Base-by-base conservation (phyloP, 2,113 vertebrate species). In the Turnix velox region DNA sequence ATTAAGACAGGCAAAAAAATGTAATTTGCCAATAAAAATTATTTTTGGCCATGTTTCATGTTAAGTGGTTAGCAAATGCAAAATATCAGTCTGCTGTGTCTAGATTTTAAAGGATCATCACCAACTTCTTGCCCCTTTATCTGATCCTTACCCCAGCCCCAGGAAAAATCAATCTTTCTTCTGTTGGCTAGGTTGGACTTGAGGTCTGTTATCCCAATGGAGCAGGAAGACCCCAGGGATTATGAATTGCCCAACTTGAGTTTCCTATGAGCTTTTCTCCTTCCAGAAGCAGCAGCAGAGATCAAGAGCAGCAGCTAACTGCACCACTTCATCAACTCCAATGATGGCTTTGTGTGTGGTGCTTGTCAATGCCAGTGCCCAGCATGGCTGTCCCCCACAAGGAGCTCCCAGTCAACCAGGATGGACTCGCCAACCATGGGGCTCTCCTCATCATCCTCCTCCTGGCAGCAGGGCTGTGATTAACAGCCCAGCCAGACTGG, bases 51-150 rank as follows among this genome's bases (percentile, higher is more conserved):
- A 24, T 16, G 31, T 76, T 89, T 62, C 92, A 14, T 30, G 14
- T 61, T 85, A 86, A 89, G 95, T 96, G 78, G 45, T 93, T 92
- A 97, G 74, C 61, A 90, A 94, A 96, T 69, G 87, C 24, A 79
- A 75, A 95, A 76, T 93, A 85, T 77, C 91, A 91, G 74, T 54
- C 62, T 94, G 30, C 67, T 68, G 48, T 87, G 75, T 61, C 83
- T 66, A 86, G 81, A 95, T 77, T 76, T 67, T 51, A 94, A 96
- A 72, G 43, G 54, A 95, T 87, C 77, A n/a, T 55, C 33, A 87
- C 35, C 0, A 0, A 12, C 39, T 74, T 55, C 48, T 49, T 12
- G 2, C 30, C 17, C 87, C 45, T 35, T 31, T 8, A 33, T 13
- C 35, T 5, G 2, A 61, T 8, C 12, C 15, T 48, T 16, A 8